These are phyloP conservation scores for Eumeta japonica DNA, from an alignment of 1,140 invertebrate genomes.

Conservation along the genomic window DNA sequence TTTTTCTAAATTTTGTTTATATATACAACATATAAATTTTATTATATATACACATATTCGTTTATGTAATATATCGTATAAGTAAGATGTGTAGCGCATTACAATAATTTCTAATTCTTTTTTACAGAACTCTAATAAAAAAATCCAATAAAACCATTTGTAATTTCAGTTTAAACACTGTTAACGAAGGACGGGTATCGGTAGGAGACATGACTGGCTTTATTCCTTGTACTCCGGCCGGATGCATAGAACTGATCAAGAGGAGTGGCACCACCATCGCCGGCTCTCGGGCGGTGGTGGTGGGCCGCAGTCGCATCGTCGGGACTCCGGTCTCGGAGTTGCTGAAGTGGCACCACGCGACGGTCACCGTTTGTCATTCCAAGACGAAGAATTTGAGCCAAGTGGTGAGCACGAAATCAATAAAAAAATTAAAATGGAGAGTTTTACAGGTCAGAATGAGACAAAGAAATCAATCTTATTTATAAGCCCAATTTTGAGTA, in stretches of 20 bases:
- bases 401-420: conserved; percentile 60
- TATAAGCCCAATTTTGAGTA: no score
- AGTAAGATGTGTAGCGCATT: no score
- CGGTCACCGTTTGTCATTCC: conserved; percentile 96
- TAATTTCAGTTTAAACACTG: conserved; percentile 73
- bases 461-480: no score
- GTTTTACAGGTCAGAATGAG: no score
- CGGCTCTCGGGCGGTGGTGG: conserved; percentile 87
- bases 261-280: conserved; percentile 75
- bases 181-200: conserved; percentile 86
- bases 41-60: no score
- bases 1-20: no score
- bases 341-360: conserved; percentile 95
- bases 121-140: no score
- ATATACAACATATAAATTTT: no score
- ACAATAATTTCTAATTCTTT: no score
- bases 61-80: conserved; percentile 3
- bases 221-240: conserved; percentile 90
- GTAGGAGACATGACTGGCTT: conserved; percentile 85
- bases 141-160: not conserved
- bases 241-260: conserved; percentile 90
- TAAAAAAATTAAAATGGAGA: not conserved
- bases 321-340: conserved; percentile 93
- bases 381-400: conserved; percentile 81
- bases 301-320: conserved; percentile 97